Evolutionary conservation across 1,140 invertebrate genomes (phyloP), one percentile per base, ranked within the genome.

Genomic region (Diachasmimorpha longicaudata): DNA sequence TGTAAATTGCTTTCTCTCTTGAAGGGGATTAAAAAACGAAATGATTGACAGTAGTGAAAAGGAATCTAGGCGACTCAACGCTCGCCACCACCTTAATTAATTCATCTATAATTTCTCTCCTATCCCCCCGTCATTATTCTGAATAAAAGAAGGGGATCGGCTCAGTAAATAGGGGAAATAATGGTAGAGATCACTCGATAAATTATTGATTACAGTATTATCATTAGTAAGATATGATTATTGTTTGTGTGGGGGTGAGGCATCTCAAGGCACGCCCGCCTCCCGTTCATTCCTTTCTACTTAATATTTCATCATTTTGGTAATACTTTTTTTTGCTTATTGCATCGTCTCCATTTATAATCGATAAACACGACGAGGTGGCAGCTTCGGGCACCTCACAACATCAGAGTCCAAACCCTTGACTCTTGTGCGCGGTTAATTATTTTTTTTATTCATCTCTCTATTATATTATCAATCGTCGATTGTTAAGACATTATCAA

Each of bases 191-290:
- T 77, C 76, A 77, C 76, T 55, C 48, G 42, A 74, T 70, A 77
- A 69, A 74, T 78, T 75, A 78, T 78, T 75, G 69, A 72, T 78
- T 75, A 75, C 69, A 70, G 44, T 48, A 75, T 78, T 78, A 75
- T 72, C 69, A 69, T 75, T 75, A 71, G 71, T 71, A 72, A 37
- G 44, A 63, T 72, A 72, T 72, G 36, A 63, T 58, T 58, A 85
- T 85, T 84, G 80, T 86, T 86, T 87, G 80, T 82, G 75, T 84
- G 78, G 80, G 82, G 81, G 80, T 80, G 85, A 85, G 84, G 81
- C 83, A 84, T 84, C 79, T 83, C 82, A 85, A 87, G 85, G 84
- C 84, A 86, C 83, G 79, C 84, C 83, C 84, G 74, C 77, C 74
- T 77, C 72, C 68, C 68, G 55, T 74, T 66, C 66, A 23, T 67